phyloP scores from a whole-genome alignment of 1,140 invertebrate species.

The Drosophila chauvacae region DNA sequence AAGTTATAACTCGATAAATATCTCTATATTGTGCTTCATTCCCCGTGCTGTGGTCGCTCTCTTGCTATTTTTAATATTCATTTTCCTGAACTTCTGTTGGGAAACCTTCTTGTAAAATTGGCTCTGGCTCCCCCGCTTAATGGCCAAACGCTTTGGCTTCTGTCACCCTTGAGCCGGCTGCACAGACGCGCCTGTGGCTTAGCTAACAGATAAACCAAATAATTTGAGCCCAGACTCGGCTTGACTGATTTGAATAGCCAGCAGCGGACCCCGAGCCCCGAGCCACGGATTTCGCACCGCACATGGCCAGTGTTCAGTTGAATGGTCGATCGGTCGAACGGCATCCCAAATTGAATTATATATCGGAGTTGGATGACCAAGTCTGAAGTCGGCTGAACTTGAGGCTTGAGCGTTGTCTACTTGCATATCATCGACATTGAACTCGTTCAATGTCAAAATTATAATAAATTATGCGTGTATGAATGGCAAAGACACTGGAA shows the following conservation, averaged over 20 bases:
- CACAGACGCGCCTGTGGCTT: constrained; percentile 60
- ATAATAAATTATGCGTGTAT: constrained; percentile 74
- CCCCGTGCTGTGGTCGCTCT: neutral
- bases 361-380: constrained; percentile 38
- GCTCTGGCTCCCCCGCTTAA: constrained; percentile 12
- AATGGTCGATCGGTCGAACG: constrained; percentile 48
- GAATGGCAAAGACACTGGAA: constrained; percentile 3
- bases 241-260: constrained; percentile 58
- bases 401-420: constrained; percentile 37
- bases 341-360: constrained; percentile 48
- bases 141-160: constrained; percentile 9
- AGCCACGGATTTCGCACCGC: constrained; percentile 17
- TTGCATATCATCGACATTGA: constrained; percentile 78
- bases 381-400: constrained; percentile 40
- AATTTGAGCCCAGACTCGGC: constrained; percentile 42
- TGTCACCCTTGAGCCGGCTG: constrained; percentile 66
- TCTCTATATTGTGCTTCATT: neutral
- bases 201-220: constrained; percentile 70
- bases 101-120: constrained; percentile 5
- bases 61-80: neutral
- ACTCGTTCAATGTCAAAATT: constrained; percentile 81
- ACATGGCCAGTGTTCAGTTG: constrained; percentile 48
- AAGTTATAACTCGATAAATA: neutral
- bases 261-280: neutral
- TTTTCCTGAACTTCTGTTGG: constrained; percentile 1